Evolutionary conservation across 1,140 invertebrate genomes (phyloP).

Genomic region (Diprion similis): DNA sequence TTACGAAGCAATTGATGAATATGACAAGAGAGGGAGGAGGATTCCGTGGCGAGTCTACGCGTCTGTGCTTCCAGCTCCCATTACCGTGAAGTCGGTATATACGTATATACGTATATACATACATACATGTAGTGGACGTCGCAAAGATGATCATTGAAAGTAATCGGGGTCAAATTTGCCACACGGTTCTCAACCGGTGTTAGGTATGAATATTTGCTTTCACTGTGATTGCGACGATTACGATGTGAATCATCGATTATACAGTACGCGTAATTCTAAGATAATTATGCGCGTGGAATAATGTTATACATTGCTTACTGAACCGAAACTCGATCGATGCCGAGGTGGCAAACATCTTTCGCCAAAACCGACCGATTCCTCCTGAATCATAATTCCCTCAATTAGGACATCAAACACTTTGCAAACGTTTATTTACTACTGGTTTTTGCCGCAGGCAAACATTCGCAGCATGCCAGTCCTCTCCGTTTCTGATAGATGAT

Average conservation of each 20-base stretch:
- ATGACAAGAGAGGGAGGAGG: not conserved
- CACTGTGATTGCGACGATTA: no score
- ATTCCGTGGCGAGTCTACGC: not conserved
- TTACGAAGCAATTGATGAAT: not conserved
- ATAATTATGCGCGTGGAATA: no score
- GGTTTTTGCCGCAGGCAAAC: not conserved
- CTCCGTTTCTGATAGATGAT: no score
- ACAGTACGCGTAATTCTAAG: no score
- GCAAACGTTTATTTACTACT: not conserved
- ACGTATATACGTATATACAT: no score
- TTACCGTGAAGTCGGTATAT: no score
- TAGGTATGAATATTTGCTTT: not conserved
- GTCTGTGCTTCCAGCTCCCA: not conserved
- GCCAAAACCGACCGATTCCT: no score
- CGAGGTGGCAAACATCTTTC: no score
- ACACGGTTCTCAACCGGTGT: not conserved
- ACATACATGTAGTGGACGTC: not conserved
- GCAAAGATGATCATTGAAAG: slow-evolving; percentile 3
- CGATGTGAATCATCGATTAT: no score
- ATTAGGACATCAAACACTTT: not conserved
- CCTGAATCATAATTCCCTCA: not conserved
- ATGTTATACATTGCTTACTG: no score
- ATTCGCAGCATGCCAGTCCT: not conserved
- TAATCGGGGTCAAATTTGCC: not conserved
- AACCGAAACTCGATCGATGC: no score